phyloP scores from a whole-genome alignment of 2,888 invertebrate genomes.

The Platypus cylindrus region DNA sequence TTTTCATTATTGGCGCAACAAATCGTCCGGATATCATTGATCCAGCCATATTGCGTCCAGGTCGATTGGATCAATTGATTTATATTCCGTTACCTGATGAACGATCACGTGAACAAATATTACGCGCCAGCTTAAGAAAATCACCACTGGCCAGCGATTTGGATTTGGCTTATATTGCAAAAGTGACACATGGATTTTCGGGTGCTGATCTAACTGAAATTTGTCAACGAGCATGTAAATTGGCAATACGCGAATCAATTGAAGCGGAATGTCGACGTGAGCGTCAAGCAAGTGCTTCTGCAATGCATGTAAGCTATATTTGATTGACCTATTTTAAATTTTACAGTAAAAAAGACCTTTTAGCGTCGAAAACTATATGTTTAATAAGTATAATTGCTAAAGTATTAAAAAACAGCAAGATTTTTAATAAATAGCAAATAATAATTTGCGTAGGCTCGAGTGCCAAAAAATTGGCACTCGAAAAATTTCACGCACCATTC shows the following conservation, averaged over 20 bases:
- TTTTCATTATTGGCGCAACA: constrained; percentile 97
- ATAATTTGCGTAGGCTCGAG: no score
- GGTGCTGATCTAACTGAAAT: constrained; percentile 99
- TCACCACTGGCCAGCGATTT: constrained; percentile 94
- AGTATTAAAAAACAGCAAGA: no score
- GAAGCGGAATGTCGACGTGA: constrained; percentile 90
- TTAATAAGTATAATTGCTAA: no score
- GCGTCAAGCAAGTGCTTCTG: constrained; percentile 53
- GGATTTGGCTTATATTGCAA: constrained; percentile 76
- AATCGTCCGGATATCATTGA: constrained; percentile 96
- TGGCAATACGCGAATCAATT: constrained; percentile 96
- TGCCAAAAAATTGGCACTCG: no score
- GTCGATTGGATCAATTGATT: constrained; percentile 96
- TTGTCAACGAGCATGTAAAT: constrained; percentile 97
- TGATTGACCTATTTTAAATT: no score
- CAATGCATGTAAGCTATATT: constrained; percentile 70
- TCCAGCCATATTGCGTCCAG: constrained; percentile 96
- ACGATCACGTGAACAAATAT: constrained; percentile 90
- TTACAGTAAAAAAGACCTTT: no score
- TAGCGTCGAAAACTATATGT: no score
- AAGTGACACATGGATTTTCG: constrained; percentile 91
- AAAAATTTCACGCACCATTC: no score
- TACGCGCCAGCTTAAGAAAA: constrained; percentile 90
- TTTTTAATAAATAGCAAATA: constrained; percentile 1
- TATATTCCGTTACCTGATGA: constrained; percentile 99